Conservation (phyloP, 2,113 vertebrate genomes). For the Calyptommatus sinebrachiatus region DNA sequence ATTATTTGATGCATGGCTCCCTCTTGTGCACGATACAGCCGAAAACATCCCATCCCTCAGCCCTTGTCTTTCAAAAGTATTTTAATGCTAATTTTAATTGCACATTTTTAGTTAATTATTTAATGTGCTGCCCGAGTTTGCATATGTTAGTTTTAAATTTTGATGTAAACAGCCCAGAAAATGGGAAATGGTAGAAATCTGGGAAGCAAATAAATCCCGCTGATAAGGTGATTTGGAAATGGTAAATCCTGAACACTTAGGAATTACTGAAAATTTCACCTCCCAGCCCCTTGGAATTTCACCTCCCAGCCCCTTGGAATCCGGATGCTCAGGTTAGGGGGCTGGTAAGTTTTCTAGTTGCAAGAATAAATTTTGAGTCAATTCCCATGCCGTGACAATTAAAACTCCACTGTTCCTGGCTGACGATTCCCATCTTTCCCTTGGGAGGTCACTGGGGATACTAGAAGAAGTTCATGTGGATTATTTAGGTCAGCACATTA, state of each 20-base stretch:
- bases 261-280: neutral
- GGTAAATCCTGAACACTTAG: too few relatives aligned
- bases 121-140: too few relatives aligned
- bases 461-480: neutral
- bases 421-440: neutral
- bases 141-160: too few relatives aligned
- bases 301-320: neutral
- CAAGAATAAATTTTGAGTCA: neutral
- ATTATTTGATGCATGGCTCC: neutral
- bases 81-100: too few relatives aligned
- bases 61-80: too few relatives aligned
- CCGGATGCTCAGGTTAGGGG: neutral
- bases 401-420: too few relatives aligned
- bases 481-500: slow-evolving; percentile 7
- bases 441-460: neutral
- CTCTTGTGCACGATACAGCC: too few relatives aligned
- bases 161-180: too few relatives aligned
- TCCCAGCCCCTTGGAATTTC: neutral
- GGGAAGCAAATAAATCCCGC: too few relatives aligned
- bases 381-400: neutral
- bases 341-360: neutral
- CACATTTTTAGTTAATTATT: too few relatives aligned
- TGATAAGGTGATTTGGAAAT: too few relatives aligned
- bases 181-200: too few relatives aligned
- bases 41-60: neutral